Conservation (phyloP, 2,888 invertebrate genomes). For the Thumatha senex region DNA sequence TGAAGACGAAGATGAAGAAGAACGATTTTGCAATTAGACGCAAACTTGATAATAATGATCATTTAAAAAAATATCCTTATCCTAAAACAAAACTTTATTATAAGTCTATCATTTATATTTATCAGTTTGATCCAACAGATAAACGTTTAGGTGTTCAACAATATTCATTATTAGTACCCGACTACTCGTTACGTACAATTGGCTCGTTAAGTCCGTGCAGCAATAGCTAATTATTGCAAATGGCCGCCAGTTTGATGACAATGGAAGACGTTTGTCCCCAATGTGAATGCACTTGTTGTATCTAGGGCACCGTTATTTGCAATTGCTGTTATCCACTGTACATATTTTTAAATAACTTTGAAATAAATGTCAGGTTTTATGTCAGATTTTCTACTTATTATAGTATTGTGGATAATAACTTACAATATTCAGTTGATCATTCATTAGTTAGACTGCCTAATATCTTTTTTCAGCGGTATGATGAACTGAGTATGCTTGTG, state of each 20-base stretch:
- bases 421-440: too few relatives aligned
- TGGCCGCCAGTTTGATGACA: constrained; percentile 61
- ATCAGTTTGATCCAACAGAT: constrained; percentile 29
- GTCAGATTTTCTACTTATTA: too few relatives aligned
- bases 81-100: constrained; percentile 7
- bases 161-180: constrained; percentile 43
- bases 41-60: too few relatives aligned
- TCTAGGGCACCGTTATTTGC: constrained; percentile 50
- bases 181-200: constrained; percentile 51
- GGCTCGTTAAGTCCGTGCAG: constrained; percentile 63
- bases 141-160: constrained; percentile 37
- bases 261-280: constrained; percentile 52
- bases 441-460: too few relatives aligned
- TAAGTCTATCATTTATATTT: constrained; percentile 31
- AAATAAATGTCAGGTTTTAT: too few relatives aligned
- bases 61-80: too few relatives aligned
- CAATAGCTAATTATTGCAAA: constrained; percentile 75
- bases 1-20: too few relatives aligned
- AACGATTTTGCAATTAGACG: too few relatives aligned
- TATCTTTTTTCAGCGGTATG: too few relatives aligned
- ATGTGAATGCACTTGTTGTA: constrained; percentile 43
- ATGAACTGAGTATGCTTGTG: too few relatives aligned
- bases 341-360: too few relatives aligned
- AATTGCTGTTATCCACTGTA: constrained; percentile 31
- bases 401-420: too few relatives aligned